A percentile compares a stretch with the other conserved stretches of the same genome.
Conservation (phyloP, 2,797 vertebrate genomes). For the Netta rufina region DNA sequence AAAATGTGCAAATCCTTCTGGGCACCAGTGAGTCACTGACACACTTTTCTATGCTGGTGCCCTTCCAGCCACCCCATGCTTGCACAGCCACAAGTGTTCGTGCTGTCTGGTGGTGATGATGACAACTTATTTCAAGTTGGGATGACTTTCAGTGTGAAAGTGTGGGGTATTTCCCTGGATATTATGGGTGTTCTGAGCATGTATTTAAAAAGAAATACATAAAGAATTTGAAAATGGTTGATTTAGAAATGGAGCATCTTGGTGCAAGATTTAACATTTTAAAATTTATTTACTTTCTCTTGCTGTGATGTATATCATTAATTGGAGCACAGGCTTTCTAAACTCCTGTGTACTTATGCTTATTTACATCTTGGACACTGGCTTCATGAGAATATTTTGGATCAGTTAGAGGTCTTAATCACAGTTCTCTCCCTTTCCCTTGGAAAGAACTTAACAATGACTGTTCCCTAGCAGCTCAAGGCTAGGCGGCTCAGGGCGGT, state of each 20-base stretch:
- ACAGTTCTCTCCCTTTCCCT: neutral
- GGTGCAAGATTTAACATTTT: neutral
- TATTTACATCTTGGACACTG: neutral
- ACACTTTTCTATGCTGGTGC: neutral
- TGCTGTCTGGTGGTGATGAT: neutral
- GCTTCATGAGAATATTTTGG: neutral
- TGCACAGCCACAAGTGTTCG: neutral
- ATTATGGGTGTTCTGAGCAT: neutral
- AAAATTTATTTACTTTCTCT: neutral
- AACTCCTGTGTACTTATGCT: neutral
- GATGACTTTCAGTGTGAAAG: neutral
- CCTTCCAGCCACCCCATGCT: neutral
- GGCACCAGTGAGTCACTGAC: neutral
- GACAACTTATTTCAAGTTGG: neutral
- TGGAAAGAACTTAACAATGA: neutral
- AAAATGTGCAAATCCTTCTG: neutral
- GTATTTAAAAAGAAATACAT: neutral
- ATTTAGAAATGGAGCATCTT: neutral
- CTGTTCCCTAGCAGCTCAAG: neutral
- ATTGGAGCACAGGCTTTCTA: neutral
- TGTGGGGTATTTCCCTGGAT: neutral
- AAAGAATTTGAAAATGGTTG: neutral
- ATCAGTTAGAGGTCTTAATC: neutral
- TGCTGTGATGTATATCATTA: neutral
- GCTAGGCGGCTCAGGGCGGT: neutral